Percentiles rank a stretch among this genome's conserved stretches.
Evolutionary conservation across 2,888 invertebrate genomes (phyloP).

Genomic region (Scrobipalpa costella): DNA sequence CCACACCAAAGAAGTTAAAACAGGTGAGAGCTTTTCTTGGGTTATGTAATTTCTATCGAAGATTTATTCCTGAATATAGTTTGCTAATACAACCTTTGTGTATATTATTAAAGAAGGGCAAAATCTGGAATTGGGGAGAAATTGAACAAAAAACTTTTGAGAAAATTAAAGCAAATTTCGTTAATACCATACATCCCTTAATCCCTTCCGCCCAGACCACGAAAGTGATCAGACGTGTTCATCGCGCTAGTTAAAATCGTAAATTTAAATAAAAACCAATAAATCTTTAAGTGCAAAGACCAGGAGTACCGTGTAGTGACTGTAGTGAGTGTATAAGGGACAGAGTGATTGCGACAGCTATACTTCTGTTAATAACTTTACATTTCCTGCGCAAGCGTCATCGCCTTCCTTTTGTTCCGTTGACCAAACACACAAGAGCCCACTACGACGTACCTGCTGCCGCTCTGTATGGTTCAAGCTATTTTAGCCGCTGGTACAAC

Average conservation of each 20-base stretch:
- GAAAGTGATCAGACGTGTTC: background rate
- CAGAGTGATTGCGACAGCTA: background rate
- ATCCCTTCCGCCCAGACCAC: background rate
- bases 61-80: no score
- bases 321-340: background rate
- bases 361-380: background rate
- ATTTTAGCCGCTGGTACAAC: background rate
- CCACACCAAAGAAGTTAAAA: no score
- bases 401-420: background rate
- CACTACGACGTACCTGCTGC: background rate
- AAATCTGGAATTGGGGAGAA: no score
- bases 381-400: no score
- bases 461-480: background rate
- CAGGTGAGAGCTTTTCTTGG: no score
- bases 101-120: no score
- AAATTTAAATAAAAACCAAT: background rate
- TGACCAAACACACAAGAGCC: background rate
- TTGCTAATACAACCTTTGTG: no score
- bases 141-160: no score
- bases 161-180: no score
- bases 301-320: background rate
- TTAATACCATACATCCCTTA: no score
- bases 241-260: background rate
- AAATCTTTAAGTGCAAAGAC: background rate
- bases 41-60: no score